Evolutionary conservation across 1,140 invertebrate genomes (phyloP), one percentile per base, ranked within the genome.

Genomic region (Atta colombica): DNA sequence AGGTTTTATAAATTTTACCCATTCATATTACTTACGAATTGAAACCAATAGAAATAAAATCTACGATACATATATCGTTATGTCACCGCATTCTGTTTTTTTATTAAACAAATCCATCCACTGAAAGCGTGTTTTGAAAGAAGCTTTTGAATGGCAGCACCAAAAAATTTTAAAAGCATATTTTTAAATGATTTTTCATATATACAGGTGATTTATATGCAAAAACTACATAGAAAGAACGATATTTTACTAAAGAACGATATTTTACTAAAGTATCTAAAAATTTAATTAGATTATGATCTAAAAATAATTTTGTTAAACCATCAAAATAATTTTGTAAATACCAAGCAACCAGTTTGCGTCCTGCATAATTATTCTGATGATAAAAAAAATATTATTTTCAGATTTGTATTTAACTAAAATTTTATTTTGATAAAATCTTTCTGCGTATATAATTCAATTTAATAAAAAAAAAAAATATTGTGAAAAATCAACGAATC

Each of bases 31-130:
- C 31, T 80, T 68, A 55, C 14, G 39, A 74, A 49, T 75, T 25
- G 5, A 74, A 82, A 60, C 31, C 21, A 21, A 18, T n/a, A 74
- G 55, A 60, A 74, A 82, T 81, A 49, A 74, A 82, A 82, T 82
- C 18, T 75, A 10, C 14, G 25, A 49, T 61, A 51, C 16, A 74
- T 69, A 51, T 49, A 74, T 69, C 28, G n/a, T 12, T 45, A 28
- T 18, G 16, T 18, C 39, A 16, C 25, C 28, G 49, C 63, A 68
- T 69, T 58, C 16, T 10, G 31, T 3, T 58, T 18, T 81, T 81
- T 82, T n/a, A 82, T 74, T 49, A 72, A 72, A 82, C 18, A 72
- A 49, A 74, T 61, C 18, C 18, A 16, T 45, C 35, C 39, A 16
- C 39, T 58, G 18, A 28, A 49, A 60, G 25, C 39, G 39, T 10